Conservation (phyloP, 2,113 vertebrate genomes). For the Sceloporus undulatus region DNA sequence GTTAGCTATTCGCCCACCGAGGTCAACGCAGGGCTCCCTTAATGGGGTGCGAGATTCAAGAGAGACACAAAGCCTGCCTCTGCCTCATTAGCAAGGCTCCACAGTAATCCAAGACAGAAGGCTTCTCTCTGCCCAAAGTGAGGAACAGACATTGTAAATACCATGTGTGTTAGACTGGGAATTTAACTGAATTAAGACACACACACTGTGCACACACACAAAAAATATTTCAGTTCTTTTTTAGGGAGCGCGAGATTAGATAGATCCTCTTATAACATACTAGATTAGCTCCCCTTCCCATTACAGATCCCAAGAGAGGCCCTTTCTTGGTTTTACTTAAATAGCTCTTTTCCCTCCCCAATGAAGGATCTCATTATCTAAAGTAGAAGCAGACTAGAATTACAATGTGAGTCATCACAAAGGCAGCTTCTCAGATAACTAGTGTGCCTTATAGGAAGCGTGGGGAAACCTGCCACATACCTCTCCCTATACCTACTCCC, state of each 20-base stretch:
- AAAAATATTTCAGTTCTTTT: conserved; percentile 21
- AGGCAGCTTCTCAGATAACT: background rate
- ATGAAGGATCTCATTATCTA: conserved; percentile 34
- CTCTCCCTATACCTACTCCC: background rate
- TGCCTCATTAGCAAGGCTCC: background rate
- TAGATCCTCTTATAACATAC: conserved; percentile 9
- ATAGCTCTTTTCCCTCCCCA: background rate
- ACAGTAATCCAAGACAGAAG: background rate
- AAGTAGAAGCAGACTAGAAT: conserved; percentile 6
- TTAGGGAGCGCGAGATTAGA: conserved; percentile 13
- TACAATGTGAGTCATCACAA: background rate
- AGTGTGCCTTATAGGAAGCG: background rate
- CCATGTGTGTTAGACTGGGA: background rate
- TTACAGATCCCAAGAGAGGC: conserved; percentile 2
- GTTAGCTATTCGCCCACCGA: background rate
- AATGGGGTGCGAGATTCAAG: conserved; percentile 5
- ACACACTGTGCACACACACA: too few species aligned
- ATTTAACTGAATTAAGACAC: conserved; percentile 6
- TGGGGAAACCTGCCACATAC: background rate
- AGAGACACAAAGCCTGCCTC: background rate
- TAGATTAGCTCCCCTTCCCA: conserved; percentile 19
- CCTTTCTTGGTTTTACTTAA: conserved; percentile 25
- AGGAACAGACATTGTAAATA: background rate
- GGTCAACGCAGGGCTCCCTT: background rate
- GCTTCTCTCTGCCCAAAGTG: background rate